These are phyloP conservation scores for Erebia ligea DNA, from an alignment of 2,888 invertebrate genomes.

Conservation along the genomic window DNA sequence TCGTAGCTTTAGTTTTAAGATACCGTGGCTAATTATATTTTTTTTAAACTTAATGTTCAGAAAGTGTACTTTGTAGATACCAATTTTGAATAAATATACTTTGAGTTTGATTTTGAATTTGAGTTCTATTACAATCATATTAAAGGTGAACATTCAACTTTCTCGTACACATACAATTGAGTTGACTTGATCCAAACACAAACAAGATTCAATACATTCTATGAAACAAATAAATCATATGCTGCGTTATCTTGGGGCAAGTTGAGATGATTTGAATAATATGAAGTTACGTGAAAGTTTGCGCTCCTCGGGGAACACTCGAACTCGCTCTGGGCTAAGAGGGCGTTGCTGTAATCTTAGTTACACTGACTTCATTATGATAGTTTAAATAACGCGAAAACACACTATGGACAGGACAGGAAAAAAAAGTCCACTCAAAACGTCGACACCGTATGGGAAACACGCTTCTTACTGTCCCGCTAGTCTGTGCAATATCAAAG, in stretches of 20 bases:
- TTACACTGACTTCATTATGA: constrained; percentile 21
- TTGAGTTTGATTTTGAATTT: too few relatives aligned
- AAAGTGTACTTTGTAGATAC: too few relatives aligned
- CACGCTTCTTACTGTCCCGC: too few relatives aligned
- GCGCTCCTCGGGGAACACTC: constrained; percentile 31
- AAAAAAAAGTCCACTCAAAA: too few relatives aligned
- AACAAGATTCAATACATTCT: constrained; percentile 19
- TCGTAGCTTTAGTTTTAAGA: too few relatives aligned
- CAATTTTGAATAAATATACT: too few relatives aligned
- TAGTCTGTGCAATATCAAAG: too few relatives aligned
- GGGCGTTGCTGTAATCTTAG: constrained; percentile 30
- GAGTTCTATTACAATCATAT: neutral
- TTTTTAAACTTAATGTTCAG: too few relatives aligned
- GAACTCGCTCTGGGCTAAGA: constrained; percentile 35
- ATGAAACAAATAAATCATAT: constrained; percentile 33
- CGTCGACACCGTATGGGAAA: too few relatives aligned
- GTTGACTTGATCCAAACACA: neutral
- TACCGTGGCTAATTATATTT: too few relatives aligned
- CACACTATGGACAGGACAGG: too few relatives aligned
- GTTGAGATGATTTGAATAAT: constrained; percentile 41
- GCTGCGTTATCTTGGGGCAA: constrained; percentile 31
- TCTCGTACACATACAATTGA: neutral
- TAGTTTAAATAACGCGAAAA: neutral
- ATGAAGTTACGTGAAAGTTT: constrained; percentile 40
- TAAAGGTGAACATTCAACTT: neutral